Conservation (phyloP, 2,113 vertebrate genomes). For the Rallus limicola region DNA sequence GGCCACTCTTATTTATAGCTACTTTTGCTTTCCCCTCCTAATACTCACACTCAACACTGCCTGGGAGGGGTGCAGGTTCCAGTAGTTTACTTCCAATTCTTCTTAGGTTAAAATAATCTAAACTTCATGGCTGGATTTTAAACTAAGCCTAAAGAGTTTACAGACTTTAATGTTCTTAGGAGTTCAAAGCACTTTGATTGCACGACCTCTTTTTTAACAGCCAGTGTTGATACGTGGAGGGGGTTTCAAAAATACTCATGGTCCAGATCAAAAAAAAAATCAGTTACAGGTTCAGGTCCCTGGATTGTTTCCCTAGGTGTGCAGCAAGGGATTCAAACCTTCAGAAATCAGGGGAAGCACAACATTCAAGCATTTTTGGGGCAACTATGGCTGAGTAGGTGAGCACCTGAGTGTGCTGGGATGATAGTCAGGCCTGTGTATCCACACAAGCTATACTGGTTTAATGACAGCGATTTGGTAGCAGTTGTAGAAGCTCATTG, state of each 20-base stretch:
- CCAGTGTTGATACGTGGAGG: neutral
- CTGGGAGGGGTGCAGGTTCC: neutral
- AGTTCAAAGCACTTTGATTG: conserved; percentile 39
- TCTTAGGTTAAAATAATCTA: conserved; percentile 42
- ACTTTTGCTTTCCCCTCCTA: neutral
- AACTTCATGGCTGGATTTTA: conserved; percentile 47
- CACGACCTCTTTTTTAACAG: conserved; percentile 49
- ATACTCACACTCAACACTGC: neutral
- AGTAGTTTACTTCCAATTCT: conserved; percentile 18
- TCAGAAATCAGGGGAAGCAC: neutral
- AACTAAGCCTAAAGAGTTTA: conserved; percentile 49
- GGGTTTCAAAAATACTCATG: conserved; percentile 25
- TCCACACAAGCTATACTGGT: neutral
- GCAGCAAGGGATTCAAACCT: neutral
- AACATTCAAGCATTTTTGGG: neutral
- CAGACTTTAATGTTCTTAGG: conserved; percentile 23
- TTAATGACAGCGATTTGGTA: neutral
- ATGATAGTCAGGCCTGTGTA: neutral
- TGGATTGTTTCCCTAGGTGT: neutral
- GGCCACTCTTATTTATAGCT: neutral
- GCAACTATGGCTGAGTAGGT: neutral
- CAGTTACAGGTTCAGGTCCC: neutral
- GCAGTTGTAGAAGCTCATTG: neutral
- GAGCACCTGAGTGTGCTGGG: too few species aligned
- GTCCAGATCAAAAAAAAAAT: conserved; percentile 14